phyloP scores from a whole-genome alignment of 2,797 vertebrate genomes.

The Sebastes nivosus region DNA sequence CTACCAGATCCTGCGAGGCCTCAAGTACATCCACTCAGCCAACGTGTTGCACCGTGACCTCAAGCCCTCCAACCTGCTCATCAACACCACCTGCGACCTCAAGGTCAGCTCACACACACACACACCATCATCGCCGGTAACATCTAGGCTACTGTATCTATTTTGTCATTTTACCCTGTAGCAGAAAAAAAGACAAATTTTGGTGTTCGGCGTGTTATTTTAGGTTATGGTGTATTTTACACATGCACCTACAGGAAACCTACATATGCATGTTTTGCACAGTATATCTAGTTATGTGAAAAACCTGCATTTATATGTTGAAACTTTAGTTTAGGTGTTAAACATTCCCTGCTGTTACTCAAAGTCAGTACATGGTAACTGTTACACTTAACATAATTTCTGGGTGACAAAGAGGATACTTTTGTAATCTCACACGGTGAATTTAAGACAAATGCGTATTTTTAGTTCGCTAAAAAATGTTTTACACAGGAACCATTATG shows the following conservation, averaged over 20 bases:
- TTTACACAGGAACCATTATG: background rate
- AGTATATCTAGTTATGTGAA: background rate
- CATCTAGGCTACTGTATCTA: background rate
- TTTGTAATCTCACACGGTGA: background rate
- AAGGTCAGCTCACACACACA: constrained; percentile 79
- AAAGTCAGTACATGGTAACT: background rate
- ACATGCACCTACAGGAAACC: background rate
- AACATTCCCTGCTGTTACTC: background rate
- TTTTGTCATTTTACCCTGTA: background rate
- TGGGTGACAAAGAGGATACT: background rate
- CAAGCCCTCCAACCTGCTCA: constrained; percentile 94
- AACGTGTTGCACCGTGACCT: constrained; percentile 95
- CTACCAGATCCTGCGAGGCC: constrained; percentile 93
- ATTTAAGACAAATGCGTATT: background rate
- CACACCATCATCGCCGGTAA: background rate
- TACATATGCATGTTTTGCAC: background rate
- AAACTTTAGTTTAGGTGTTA: background rate
- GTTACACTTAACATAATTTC: background rate
- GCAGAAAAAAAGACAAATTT: background rate
- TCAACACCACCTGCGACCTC: constrained; percentile 97
- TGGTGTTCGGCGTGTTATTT: background rate
- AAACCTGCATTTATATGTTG: background rate
- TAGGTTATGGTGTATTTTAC: background rate
- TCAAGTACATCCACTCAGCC: constrained; percentile 97
- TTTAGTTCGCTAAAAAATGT: background rate